These are phyloP conservation scores for Tamandua tetradactyla DNA, from an alignment of 2,797 vertebrate species.

Conservation along the genomic window DNA sequence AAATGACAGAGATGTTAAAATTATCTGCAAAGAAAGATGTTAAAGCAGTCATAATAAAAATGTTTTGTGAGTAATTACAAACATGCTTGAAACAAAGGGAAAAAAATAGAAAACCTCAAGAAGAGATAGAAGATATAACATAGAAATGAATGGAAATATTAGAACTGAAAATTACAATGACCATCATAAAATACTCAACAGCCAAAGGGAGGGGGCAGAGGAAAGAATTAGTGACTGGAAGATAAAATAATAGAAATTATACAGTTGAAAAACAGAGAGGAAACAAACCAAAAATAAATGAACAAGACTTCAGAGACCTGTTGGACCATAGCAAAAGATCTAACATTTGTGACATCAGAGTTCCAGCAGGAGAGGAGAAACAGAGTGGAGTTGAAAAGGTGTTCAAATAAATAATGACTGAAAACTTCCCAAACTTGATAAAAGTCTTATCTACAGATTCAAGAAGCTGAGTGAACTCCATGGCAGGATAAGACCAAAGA, in stretches of 20 bases:
- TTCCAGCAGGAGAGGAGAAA: background rate
- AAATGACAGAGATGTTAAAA: constrained; percentile 4
- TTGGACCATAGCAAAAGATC: background rate
- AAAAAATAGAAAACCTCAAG: background rate
- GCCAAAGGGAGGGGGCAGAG: background rate
- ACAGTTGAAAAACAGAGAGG: background rate
- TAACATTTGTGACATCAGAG: background rate
- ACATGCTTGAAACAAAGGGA: background rate
- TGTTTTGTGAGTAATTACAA: background rate
- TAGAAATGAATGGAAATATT: constrained; percentile 29
- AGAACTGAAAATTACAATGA: constrained; percentile 31
- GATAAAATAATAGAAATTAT: background rate
- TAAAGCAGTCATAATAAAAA: background rate
- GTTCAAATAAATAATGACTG: background rate
- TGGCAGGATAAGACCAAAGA: background rate
- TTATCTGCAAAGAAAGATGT: background rate
- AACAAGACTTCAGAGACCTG: background rate
- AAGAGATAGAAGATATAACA: background rate
- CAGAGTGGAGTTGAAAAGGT: background rate
- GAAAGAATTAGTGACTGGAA: background rate
- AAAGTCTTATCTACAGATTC: too few species aligned
- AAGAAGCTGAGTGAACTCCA: background rate
- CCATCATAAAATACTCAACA: background rate
- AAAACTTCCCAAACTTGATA: background rate
- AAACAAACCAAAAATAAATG: background rate